Evolutionary conservation across 2,113 vertebrate genomes (phyloP).

Genomic region (Clarias macrocephalus): DNA sequence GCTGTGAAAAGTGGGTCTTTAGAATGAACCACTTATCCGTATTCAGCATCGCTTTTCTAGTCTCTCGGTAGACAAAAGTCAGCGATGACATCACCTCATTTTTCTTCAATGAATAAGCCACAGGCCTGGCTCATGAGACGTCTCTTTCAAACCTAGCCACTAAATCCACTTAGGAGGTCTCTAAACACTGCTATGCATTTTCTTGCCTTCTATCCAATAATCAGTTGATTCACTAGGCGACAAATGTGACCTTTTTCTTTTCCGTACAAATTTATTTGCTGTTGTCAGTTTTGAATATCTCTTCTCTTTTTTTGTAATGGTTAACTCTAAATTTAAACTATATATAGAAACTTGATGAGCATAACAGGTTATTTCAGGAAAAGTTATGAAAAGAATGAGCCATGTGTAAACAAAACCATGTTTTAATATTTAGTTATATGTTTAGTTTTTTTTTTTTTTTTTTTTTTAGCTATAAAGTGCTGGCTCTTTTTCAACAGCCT

Average conservation of each 20-base stretch:
- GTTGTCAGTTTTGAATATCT: background rate
- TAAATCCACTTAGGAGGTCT: slow-evolving; percentile 56
- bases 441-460: background rate
- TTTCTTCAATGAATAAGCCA: slow-evolving; percentile 66
- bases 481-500: background rate
- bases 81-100: slow-evolving; percentile 67
- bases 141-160: slow-evolving; percentile 65
- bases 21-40: slow-evolving; percentile 45
- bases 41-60: slow-evolving; percentile 31
- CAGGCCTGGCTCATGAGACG: slow-evolving; percentile 57
- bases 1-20: slow-evolving; percentile 37
- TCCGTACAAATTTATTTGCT: background rate
- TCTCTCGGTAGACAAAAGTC: slow-evolving; percentile 55
- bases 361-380: background rate
- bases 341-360: background rate
- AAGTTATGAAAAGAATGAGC: background rate
- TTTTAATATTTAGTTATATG: background rate
- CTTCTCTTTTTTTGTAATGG: background rate
- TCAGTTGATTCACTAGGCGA: slow-evolving; percentile 2
- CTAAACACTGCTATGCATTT: slow-evolving; percentile 39
- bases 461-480: background rate
- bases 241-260: background rate
- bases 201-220: slow-evolving; percentile 17
- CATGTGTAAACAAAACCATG: background rate
- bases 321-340: too few species aligned